Evolutionary conservation across 2,797 vertebrate genomes (phyloP), one percentile per base, ranked within the genome.

Genomic region (Columba guinea): DNA sequence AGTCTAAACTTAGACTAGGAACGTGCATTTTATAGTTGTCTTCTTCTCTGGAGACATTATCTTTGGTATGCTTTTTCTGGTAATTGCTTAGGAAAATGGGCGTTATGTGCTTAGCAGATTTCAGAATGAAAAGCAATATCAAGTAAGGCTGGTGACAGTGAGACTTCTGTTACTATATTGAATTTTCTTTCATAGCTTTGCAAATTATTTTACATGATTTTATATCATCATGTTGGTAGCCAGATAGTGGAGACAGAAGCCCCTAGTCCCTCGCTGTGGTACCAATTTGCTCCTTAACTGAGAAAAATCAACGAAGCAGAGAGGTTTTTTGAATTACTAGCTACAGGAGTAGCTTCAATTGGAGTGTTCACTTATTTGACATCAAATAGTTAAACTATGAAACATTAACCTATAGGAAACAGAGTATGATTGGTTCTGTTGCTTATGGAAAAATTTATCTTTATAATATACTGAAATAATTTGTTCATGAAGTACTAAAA

Each of bases 161-260:
- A 96, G 56, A 88, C 41, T 96, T 63, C 64, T 91, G 48, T 93
- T 91, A 89, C 51, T 92, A 41, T 21, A 67, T 8, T 56, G 76
- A 85, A 56, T 95, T 97, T 97, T 96, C 56, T 35, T 89, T 93
- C 52, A 62, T 41, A 85, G 32, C 39, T 93, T 85, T 87, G 49
- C 60, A 96, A 96, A 92, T 94, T 23, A 53, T 92, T 95, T 96
- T 88, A 60, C 58, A 14, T 58, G 4, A 56, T 79, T 84, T 87
- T 71, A 30, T 10, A 30, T n/a, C 8, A 8, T 58, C 48, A 28
- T n/a, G 8, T 26, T 70, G 37, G 21, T n/a, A 73, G 35, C 12
- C 34, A 48, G 37, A 9, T 12, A 83, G 17, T 2, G 2, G 53
- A 76, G 46, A 26, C 0, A 68, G 59, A 91, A 8, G 2, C 28